These are phyloP conservation scores for Anastrepha obliqua DNA, from an alignment of 1,140 invertebrate species.

Conservation along the genomic window DNA sequence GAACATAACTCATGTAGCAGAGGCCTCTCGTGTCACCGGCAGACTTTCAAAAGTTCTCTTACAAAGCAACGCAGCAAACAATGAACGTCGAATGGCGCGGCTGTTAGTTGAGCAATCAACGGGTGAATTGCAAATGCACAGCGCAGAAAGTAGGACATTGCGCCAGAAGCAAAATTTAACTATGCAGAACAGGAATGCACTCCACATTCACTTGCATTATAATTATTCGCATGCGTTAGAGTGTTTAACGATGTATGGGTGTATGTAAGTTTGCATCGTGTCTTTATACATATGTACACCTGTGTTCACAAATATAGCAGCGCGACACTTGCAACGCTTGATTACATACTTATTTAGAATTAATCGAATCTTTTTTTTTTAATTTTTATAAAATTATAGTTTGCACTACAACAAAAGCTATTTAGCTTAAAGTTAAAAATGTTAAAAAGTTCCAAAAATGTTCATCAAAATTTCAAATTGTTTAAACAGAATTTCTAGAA, in stretches of 20 bases:
- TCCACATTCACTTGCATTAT: neutral
- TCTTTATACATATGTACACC: neutral
- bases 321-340: neutral
- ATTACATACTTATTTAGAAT: too few species aligned
- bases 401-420: too few species aligned
- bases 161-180: neutral
- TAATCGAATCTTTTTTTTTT: too few species aligned
- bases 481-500: too few species aligned
- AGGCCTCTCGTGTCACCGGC: neutral
- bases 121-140: neutral
- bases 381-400: too few species aligned
- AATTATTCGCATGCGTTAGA: neutral
- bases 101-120: constrained; percentile 11
- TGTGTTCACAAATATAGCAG: neutral
- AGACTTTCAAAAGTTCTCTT: neutral
- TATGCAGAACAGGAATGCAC: neutral
- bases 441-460: too few species aligned
- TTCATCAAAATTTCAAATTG: too few species aligned
- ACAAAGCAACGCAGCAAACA: neutral
- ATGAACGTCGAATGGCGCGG: neutral
- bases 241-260: too few species aligned
- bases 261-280: too few species aligned
- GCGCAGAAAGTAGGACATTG: constrained; percentile 1
- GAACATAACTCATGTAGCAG: neutral
- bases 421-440: too few species aligned